A percentile compares a stretch with the other conserved stretches of the same genome.
phyloP scores from a whole-genome alignment of 1,140 invertebrate species.

The Ruditapes philippinarum region DNA sequence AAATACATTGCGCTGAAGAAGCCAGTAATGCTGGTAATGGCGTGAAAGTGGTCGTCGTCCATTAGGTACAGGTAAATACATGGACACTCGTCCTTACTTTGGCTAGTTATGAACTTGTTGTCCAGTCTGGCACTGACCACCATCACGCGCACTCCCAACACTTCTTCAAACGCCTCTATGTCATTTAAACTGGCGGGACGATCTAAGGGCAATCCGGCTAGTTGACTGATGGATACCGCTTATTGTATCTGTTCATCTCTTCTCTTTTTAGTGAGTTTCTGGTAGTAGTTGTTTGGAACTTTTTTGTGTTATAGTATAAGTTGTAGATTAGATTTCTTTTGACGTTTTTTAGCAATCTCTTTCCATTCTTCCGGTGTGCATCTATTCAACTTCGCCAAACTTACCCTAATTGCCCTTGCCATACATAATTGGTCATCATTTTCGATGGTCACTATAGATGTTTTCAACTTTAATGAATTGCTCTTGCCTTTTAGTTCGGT shows the following conservation, averaged over 20 bases:
- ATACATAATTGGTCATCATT: conserved; percentile 33
- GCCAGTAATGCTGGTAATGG: conserved; percentile 24
- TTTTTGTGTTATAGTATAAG: conserved; percentile 12
- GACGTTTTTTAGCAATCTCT: conserved; percentile 2
- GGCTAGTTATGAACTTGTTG: conserved; percentile 10
- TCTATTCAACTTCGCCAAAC: no score
- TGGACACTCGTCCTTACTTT: background rate
- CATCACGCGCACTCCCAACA: background rate
- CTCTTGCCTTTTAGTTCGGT: background rate
- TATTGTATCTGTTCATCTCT: background rate
- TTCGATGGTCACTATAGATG: conserved; percentile 38
- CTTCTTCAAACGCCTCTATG: conserved; percentile 10
- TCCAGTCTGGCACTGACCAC: conserved; percentile 1
- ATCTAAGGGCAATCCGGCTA: background rate
- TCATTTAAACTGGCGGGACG: background rate
- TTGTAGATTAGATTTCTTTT: conserved; percentile 8
- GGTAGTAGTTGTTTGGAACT: background rate
- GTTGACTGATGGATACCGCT: background rate
- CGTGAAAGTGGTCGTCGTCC: conserved; percentile 42
- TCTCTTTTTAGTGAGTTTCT: background rate
- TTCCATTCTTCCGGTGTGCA: conserved; percentile 41
- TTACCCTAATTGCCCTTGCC: background rate
- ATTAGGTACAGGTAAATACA: conserved; percentile 6
- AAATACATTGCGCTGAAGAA: conserved; percentile 19
- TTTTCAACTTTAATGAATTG: conserved; percentile 15